Base-by-base conservation (phyloP, 2,888 invertebrate species). In the Plutella xylostella region DNA sequence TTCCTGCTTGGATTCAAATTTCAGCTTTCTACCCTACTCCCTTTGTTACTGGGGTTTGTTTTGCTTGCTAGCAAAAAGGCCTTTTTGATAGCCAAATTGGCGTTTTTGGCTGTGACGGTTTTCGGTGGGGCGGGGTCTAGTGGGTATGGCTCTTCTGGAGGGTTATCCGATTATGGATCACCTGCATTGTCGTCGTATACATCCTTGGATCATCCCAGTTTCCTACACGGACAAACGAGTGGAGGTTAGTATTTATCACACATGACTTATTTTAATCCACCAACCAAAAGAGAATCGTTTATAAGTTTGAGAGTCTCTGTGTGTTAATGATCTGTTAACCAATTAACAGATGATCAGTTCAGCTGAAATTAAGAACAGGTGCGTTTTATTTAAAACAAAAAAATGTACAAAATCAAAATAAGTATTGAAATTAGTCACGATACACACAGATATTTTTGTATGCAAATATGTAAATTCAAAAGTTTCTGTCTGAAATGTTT, bases 1-100 rank as follows among this genome's bases (percentile, higher is more conserved):
- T 87, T 93, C 56, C 83, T 94, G 1, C 80, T 93, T 11, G 93
- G 93, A 6, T 86, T 93, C 53, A 93, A 93, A 72, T 92, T 94
- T 61, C 92, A 92, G 60, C 72, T 93, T 35, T 87, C 90, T 1
- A 90, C 92, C 1, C 65, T 94, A 47, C 72, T 93, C 14, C 93
- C 93, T 0, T 62, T 94, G 42, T 61, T 93, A 7, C 87, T 94
- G 49, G 92, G 92, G 1, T 62, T 88, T 7, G 69, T 93, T 30
- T 86, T 92, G 38, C 58, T 93, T 34, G 78, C 93, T 2, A 89
- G 91, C 17, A 93, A 93, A 61, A 94, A 94, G 60, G 92, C 92
- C 0, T 85, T 92, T 37, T 63, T 93, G 2, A 60, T 94, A 14
- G 90, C 91, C 38, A 93, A 94, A 64, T 50, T 93, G 42, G 92